Percentiles rank a stretch among this genome's conserved stretches.
These are phyloP conservation scores for Drosophila phalerata DNA, from an alignment of 2,888 invertebrate genomes.

Conservation along the genomic window DNA sequence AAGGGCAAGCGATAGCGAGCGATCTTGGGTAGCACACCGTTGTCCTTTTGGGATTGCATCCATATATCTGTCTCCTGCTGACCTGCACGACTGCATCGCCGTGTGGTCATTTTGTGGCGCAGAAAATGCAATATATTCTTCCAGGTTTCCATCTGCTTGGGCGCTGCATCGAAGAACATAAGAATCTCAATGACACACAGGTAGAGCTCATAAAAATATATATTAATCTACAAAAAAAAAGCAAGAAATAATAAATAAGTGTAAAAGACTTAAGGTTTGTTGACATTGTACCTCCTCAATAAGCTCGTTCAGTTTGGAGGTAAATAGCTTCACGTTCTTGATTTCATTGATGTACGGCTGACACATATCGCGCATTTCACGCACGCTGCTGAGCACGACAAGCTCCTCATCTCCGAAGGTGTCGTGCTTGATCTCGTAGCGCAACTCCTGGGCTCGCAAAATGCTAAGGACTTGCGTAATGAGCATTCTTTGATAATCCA, in stretches of 20 bases:
- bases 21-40: constrained; percentile 84
- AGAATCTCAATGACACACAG: constrained; percentile 85
- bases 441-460: constrained; percentile 81
- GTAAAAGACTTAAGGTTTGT: background rate
- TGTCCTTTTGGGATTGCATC: constrained; percentile 83
- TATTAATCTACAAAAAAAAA: constrained; percentile 79
- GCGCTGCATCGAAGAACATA: constrained; percentile 78
- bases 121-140: constrained; percentile 83
- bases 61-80: constrained; percentile 85
- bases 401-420: constrained; percentile 84
- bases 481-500: constrained; percentile 84
- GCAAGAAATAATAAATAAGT: background rate
- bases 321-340: constrained; percentile 81
- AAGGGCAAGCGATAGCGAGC: constrained; percentile 85
- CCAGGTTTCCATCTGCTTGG: constrained; percentile 84
- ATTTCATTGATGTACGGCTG: constrained; percentile 84
- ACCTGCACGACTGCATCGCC: constrained; percentile 82
- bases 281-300: constrained; percentile 75
- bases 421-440: constrained; percentile 82
- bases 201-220: constrained; percentile 85
- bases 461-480: constrained; percentile 83
- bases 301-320: constrained; percentile 79
- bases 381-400: constrained; percentile 76
- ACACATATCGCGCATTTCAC: constrained; percentile 79
- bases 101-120: constrained; percentile 84